phyloP scores from a whole-genome alignment of 1,140 invertebrate genomes.

The Mercenaria mercenaria region DNA sequence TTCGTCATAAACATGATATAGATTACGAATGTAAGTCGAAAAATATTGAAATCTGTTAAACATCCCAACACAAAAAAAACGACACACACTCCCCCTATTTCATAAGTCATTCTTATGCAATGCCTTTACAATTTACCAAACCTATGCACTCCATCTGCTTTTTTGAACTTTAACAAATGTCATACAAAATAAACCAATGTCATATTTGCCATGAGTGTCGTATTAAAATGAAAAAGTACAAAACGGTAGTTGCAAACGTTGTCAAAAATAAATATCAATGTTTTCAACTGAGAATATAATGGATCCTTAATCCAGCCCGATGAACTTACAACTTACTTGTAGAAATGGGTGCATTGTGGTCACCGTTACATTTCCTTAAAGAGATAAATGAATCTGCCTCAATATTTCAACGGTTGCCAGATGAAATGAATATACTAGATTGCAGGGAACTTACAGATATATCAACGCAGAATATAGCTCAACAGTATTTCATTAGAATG shows the following conservation, averaged over 20 bases:
- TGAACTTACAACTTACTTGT: slow-evolving; percentile 60
- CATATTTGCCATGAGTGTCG: slow-evolving; percentile 42
- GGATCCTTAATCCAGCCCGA: slow-evolving; percentile 37
- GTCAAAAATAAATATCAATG: slow-evolving; percentile 41
- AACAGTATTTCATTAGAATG: neutral
- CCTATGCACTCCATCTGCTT: slow-evolving; percentile 51
- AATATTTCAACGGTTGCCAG: neutral
- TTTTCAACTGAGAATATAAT: slow-evolving; percentile 62
- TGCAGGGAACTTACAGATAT: neutral
- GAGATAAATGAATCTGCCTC: no score
- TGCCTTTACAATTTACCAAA: slow-evolving; percentile 57
- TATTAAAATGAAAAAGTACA: slow-evolving; percentile 51
- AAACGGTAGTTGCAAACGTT: slow-evolving; percentile 30
- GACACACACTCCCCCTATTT: no score
- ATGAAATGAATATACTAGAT: slow-evolving; percentile 42
- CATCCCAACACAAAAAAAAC: no score
- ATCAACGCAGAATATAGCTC: neutral
- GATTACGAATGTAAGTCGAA: no score
- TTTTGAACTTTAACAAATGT: slow-evolving; percentile 62
- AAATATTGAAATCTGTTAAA: no score
- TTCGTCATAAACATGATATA: neutral
- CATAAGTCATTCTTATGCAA: no score
- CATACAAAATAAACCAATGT: slow-evolving; percentile 43
- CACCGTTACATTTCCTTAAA: neutral
- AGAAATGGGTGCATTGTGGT: slow-evolving; percentile 65